Conservation (phyloP, 2,888 invertebrate genomes). For the Hemaris fuciformis region DNA sequence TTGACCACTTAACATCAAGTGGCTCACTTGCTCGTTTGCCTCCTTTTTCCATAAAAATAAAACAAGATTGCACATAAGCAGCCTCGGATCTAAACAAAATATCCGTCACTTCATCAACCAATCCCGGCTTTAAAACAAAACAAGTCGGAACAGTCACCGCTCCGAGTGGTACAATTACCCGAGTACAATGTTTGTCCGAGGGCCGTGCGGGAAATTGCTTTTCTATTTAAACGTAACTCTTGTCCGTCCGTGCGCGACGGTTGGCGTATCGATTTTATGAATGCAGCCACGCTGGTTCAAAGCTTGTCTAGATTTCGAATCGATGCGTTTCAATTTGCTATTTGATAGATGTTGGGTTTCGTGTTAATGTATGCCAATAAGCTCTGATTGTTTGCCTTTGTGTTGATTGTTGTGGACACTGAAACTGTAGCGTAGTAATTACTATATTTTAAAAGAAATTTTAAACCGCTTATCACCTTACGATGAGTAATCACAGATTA, state of each 20-base stretch:
- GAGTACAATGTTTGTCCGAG: slow-evolving; percentile 22
- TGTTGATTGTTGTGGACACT: no score
- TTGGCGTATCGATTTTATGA: slow-evolving; percentile 23
- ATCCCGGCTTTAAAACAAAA: no score
- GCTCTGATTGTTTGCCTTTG: background rate
- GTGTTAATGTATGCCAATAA: background rate
- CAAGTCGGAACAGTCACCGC: background rate
- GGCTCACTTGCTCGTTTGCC: no score
- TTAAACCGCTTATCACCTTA: no score
- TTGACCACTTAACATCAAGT: no score
- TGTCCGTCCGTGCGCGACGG: slow-evolving; percentile 24
- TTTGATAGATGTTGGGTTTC: background rate
- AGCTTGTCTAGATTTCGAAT: background rate
- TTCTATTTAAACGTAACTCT: slow-evolving; percentile 39
- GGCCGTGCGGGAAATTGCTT: slow-evolving; percentile 43
- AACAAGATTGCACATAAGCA: no score
- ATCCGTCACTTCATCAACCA: no score
- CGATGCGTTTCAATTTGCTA: background rate
- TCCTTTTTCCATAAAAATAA: no score
- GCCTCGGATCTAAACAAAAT: no score
- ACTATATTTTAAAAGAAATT: no score
- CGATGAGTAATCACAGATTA: no score
- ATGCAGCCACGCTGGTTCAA: background rate
- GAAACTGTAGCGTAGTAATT: no score
- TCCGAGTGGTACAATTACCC: background rate